A percentile compares a stretch with the other conserved stretches of the same genome.
phyloP scores from a whole-genome alignment of 2,888 invertebrate species.

The Noctuana brunneofusca region DNA sequence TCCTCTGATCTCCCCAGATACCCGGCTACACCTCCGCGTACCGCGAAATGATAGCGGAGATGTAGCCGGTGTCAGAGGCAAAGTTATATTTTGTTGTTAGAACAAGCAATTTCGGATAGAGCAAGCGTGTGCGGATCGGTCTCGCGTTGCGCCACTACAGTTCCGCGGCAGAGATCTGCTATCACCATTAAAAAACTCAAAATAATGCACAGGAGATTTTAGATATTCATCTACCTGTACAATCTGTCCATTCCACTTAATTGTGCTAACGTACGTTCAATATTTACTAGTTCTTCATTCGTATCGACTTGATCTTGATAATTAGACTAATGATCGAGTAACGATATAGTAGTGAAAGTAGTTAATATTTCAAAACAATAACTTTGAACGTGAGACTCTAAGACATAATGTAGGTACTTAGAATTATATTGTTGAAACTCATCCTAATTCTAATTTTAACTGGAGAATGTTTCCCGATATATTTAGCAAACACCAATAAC shows the following conservation, averaged over 20 bases:
- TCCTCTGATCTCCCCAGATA: too few relatives aligned
- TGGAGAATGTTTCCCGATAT: background rate
- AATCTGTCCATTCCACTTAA: constrained; percentile 14
- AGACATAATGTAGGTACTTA: background rate
- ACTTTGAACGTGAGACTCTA: background rate
- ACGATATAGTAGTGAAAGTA: constrained; percentile 20
- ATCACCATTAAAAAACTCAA: too few relatives aligned
- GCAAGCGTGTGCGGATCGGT: too few relatives aligned
- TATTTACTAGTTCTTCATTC: constrained; percentile 20
- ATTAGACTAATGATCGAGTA: constrained; percentile 26
- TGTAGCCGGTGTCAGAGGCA: too few relatives aligned
- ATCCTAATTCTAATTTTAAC: background rate
- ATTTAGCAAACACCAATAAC: constrained; percentile 17
- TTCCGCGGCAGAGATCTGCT: too few relatives aligned
- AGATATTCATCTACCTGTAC: constrained; percentile 24
- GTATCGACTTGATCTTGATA: constrained; percentile 30
- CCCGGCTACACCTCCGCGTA: too few relatives aligned
- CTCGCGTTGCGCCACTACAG: too few relatives aligned
- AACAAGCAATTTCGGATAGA: too few relatives aligned
- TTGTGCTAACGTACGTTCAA: constrained; percentile 30
- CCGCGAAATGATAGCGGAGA: too few relatives aligned
- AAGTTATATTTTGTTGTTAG: too few relatives aligned
- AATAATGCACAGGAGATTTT: constrained; percentile 27
- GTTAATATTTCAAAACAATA: constrained; percentile 29
- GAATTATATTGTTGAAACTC: background rate